phyloP scores from a whole-genome alignment of 2,888 invertebrate genomes.

The Griposia aprilina region DNA sequence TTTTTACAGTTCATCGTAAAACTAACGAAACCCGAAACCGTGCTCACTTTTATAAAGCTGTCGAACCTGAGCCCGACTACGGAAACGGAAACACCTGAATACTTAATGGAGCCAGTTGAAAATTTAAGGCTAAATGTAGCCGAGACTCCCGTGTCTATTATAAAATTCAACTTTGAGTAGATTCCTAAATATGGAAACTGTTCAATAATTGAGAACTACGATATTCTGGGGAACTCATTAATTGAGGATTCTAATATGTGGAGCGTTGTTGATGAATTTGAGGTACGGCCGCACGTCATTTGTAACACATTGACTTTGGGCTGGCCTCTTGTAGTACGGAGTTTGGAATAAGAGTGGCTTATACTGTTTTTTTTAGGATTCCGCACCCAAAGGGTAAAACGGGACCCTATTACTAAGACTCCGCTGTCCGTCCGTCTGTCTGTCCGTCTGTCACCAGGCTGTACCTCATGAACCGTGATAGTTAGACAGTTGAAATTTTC shows the following conservation, averaged over 20 bases:
- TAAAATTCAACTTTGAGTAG: slow-evolving; percentile 34
- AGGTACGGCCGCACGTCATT: no score
- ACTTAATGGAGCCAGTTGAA: slow-evolving; percentile 37
- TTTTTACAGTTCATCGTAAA: not conserved
- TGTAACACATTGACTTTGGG: not conserved
- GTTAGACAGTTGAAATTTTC: no score
- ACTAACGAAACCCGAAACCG: not conserved
- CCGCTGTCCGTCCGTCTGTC: no score
- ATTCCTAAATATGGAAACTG: slow-evolving; percentile 45
- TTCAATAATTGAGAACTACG: slow-evolving; percentile 21
- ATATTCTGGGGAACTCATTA: slow-evolving; percentile 29
- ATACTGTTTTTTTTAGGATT: no score
- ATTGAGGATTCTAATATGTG: not conserved
- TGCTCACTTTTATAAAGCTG: slow-evolving; percentile 17
- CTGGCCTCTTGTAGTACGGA: no score
- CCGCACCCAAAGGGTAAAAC: no score
- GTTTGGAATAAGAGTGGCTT: not conserved
- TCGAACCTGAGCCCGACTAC: slow-evolving; percentile 33
- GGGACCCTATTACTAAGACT: no score
- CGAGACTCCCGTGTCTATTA: slow-evolving; percentile 27
- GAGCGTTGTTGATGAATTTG: not conserved
- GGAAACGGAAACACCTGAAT: slow-evolving; percentile 53
- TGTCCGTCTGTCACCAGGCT: no score
- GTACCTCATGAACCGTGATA: no score
- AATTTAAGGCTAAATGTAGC: slow-evolving; percentile 54